Percentiles rank a stretch among this genome's conserved stretches.
phyloP scores from a whole-genome alignment of 2,113 vertebrate species.

The Bucco capensis region DNA sequence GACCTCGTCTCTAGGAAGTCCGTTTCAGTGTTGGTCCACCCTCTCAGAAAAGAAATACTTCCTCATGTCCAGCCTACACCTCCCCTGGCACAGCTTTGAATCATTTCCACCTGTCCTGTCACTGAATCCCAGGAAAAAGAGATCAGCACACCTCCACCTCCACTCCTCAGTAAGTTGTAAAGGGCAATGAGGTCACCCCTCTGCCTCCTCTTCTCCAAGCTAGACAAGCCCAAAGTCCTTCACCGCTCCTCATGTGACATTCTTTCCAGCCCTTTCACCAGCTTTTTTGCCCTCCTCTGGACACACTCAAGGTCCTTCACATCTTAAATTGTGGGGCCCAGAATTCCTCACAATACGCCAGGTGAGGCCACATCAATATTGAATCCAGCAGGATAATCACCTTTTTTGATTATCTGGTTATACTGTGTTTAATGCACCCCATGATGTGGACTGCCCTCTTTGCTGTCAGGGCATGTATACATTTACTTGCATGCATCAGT shows the following conservation, averaged over 20 bases:
- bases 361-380: not conserved
- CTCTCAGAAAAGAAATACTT: not conserved
- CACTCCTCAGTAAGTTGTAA: not conserved
- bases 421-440: not conserved
- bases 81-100: not conserved
- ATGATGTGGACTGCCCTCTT: not conserved
- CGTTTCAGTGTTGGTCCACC: not conserved
- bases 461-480: not conserved
- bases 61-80: not conserved
- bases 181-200: not conserved
- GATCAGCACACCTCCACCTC: not conserved
- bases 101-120: not conserved
- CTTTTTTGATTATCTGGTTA: not conserved
- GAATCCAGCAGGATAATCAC: not conserved
- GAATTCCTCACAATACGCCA: no score
- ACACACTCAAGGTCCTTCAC: not conserved
- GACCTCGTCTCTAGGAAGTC: not conserved
- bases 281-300: not conserved
- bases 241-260: not conserved
- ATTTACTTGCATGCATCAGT: not conserved
- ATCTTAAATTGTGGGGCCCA: not conserved
- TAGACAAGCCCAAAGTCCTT: not conserved
- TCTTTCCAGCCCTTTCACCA: not conserved
- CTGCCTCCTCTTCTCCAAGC: not conserved
- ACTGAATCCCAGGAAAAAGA: not conserved